A percentile compares a stretch with the other conserved stretches of the same genome.
phyloP scores from a whole-genome alignment of 1,140 invertebrate genomes.

The Euglossa dilemma region DNA sequence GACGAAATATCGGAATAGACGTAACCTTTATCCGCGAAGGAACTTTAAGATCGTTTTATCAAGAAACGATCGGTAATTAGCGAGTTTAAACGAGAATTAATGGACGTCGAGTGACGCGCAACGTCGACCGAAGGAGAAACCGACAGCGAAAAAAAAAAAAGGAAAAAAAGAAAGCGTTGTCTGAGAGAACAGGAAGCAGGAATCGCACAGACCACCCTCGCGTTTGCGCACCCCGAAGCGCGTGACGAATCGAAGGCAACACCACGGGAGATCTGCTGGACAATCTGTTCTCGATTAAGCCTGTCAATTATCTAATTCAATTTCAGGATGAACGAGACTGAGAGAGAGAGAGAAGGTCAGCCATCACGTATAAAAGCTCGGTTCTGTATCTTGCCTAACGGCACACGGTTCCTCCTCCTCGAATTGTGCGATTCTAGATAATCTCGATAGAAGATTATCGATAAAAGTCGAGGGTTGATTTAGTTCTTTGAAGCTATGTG shows the following conservation, averaged over 20 bases:
- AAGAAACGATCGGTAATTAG: not conserved
- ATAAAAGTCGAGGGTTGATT: not conserved
- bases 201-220: not conserved
- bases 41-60: too few species aligned
- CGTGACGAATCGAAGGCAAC: slow-evolving; percentile 29
- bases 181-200: not conserved
- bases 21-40: too few species aligned
- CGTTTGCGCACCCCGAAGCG: slow-evolving; percentile 26
- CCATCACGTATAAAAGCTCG: slow-evolving; percentile 49
- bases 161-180: not conserved
- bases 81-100: not conserved
- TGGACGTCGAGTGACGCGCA: not conserved
- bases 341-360: not conserved
- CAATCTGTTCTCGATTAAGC: slow-evolving; percentile 70
- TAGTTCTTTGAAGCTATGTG: not conserved
- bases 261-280: slow-evolving; percentile 23
- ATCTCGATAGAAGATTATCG: not conserved
- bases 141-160: too few species aligned
- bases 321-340: slow-evolving; percentile 61
- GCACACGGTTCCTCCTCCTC: not conserved
- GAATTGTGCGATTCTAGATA: not conserved
- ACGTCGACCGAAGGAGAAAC: not conserved
- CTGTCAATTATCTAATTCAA: slow-evolving; percentile 71
- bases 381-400: not conserved
- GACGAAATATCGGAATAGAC: too few species aligned